Evolutionary conservation across 2,113 vertebrate genomes (phyloP).

Genomic region (Corythoichthys haematopterus): DNA sequence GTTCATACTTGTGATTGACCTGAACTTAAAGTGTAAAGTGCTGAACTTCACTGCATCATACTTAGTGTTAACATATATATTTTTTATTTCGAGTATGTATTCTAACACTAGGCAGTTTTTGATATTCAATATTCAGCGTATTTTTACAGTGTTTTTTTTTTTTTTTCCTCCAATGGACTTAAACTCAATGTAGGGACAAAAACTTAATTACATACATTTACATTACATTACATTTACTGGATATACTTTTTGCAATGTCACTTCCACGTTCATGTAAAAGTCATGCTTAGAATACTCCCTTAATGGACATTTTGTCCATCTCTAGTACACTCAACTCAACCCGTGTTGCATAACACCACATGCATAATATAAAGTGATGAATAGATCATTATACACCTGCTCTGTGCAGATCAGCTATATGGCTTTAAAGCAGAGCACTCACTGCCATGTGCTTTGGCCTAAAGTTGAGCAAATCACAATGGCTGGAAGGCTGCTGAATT

Average conservation of each 20-base stretch:
- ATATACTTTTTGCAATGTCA: neutral
- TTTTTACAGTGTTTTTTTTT: too few relatives aligned
- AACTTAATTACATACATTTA: too few relatives aligned
- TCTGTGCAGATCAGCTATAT: conserved; percentile 22
- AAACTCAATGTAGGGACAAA: neutral
- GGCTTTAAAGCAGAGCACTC: conserved; percentile 25
- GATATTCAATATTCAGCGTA: too few relatives aligned
- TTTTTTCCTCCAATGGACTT: neutral
- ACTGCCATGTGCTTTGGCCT: conserved; percentile 13
- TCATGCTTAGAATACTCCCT: neutral
- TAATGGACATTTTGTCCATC: conserved; percentile 13
- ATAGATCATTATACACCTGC: conserved; percentile 52
- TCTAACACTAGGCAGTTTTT: too few relatives aligned
- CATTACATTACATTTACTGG: neutral
- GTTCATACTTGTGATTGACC: too few relatives aligned
- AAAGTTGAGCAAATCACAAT: conserved; percentile 14
- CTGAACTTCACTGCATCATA: too few relatives aligned
- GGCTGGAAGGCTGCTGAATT: neutral
- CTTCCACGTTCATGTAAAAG: neutral
- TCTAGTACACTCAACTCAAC: conserved; percentile 19
- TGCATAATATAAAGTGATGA: conserved; percentile 51
- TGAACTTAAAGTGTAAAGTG: too few relatives aligned
- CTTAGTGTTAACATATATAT: too few relatives aligned
- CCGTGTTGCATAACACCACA: conserved; percentile 57
- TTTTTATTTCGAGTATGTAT: too few relatives aligned